Percentiles rank a stretch among this genome's conserved stretches.
These are phyloP conservation scores for Hypercompe scribonia DNA, from an alignment of 2,888 invertebrate species.

Conservation along the genomic window DNA sequence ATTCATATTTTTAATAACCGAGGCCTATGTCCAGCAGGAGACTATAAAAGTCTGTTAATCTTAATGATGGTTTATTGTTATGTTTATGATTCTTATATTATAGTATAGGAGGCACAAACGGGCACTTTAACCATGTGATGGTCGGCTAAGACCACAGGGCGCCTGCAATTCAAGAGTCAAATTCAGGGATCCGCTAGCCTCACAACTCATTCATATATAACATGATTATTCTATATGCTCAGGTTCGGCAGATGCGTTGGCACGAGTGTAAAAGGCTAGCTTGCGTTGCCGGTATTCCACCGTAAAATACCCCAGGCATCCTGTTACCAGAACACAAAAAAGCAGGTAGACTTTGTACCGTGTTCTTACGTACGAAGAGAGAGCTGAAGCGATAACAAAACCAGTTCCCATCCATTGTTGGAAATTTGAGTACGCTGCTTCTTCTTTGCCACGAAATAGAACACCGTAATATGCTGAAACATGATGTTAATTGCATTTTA, in stretches of 20 bases:
- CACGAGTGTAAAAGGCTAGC: background rate
- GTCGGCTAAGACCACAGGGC: too few relatives aligned
- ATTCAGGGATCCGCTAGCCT: too few relatives aligned
- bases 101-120: too few relatives aligned
- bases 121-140: too few relatives aligned
- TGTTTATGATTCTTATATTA: too few relatives aligned
- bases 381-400: slow-evolving; percentile 88
- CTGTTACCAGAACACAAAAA: slow-evolving; percentile 77
- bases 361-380: slow-evolving; percentile 84
- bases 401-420: slow-evolving; percentile 90
- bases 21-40: too few relatives aligned
- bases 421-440: slow-evolving; percentile 90
- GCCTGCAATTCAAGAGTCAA: too few relatives aligned
- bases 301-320: slow-evolving; percentile 83
- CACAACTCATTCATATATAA: background rate
- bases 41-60: too few relatives aligned
- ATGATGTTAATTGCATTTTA: background rate
- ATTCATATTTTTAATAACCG: too few relatives aligned
- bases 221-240: background rate
- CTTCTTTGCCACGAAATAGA: slow-evolving; percentile 87
- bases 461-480: slow-evolving; percentile 87
- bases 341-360: slow-evolving; percentile 85
- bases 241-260: background rate
- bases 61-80: too few relatives aligned
- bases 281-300: slow-evolving; percentile 71